phyloP scores from a whole-genome alignment of 2,888 invertebrate genomes.

The Argyresthia goedartella region DNA sequence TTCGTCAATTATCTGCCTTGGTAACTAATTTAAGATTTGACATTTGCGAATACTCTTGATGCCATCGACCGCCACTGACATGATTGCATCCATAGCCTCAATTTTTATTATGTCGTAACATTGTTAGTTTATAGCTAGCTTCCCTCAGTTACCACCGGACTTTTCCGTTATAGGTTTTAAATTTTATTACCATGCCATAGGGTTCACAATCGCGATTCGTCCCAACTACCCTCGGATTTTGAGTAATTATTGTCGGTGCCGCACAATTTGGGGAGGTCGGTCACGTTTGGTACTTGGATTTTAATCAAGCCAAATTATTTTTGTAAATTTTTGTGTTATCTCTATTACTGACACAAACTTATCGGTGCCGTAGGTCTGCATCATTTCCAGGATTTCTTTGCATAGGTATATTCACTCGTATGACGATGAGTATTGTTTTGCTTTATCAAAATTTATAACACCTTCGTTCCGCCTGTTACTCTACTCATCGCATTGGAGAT shows the following conservation, averaged over 20 bases:
- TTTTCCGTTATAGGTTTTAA: too few species aligned
- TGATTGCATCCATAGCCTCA: not conserved
- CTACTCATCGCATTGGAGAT: not conserved
- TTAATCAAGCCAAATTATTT: slow-evolving; percentile 6
- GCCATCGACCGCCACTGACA: slow-evolving; percentile 6
- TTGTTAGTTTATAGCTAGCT: slow-evolving; percentile 11
- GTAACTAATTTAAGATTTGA: slow-evolving; percentile 11
- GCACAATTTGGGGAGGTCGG: slow-evolving; percentile 9
- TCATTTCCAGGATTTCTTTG: slow-evolving; percentile 11
- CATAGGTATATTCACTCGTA: slow-evolving; percentile 9
- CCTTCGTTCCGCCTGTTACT: not conserved
- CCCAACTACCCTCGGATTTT: too few species aligned
- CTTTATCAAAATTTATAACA: not conserved
- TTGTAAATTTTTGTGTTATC: slow-evolving; percentile 12
- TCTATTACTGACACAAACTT: slow-evolving; percentile 11
- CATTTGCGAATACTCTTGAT: not conserved
- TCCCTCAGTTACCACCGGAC: too few species aligned
- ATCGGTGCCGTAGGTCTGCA: too few species aligned
- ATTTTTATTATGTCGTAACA: slow-evolving; percentile 10
- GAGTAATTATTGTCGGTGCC: too few species aligned
- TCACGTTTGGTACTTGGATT: slow-evolving; percentile 5
- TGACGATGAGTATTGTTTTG: slow-evolving; percentile 11
- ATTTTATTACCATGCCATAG: too few species aligned
- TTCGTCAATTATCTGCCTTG: slow-evolving; percentile 9
- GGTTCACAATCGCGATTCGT: too few species aligned